These are phyloP conservation scores for Hydrolagus colliei DNA, from an alignment of 2,797 vertebrate genomes.

Conservation along the genomic window DNA sequence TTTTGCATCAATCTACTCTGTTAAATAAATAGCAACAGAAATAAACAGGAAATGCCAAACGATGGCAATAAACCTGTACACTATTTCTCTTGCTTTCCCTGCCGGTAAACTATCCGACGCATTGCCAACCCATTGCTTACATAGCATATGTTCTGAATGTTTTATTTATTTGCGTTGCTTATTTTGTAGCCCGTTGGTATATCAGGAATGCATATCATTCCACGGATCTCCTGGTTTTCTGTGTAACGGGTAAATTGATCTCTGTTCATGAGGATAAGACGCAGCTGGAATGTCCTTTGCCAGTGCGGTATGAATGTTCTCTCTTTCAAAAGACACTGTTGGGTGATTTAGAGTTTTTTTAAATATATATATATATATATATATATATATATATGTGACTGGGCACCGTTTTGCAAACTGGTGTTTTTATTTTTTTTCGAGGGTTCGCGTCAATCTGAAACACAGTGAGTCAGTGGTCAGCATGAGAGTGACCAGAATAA, in stretches of 20 bases:
- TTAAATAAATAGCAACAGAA: neutral
- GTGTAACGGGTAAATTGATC: neutral
- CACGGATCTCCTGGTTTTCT: no score
- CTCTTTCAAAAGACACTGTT: neutral
- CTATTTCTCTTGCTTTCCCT: neutral
- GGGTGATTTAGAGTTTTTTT: neutral
- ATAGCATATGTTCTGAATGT: neutral
- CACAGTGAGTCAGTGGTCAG: no score
- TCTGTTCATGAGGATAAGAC: neutral
- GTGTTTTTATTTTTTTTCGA: no score
- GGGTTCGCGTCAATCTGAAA: no score
- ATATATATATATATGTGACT: no score
- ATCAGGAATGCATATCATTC: no score
- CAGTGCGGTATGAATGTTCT: no score
- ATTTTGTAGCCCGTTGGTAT: neutral
- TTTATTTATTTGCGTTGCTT: neutral
- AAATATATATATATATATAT: no score
- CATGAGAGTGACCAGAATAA: no score
- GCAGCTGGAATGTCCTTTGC: neutral
- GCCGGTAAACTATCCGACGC: neutral
- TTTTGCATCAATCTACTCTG: no score
- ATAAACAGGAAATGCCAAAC: neutral
- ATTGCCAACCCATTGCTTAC: neutral
- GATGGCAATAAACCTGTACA: neutral
- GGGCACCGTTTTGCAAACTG: no score